These are phyloP conservation scores for Zaprionus lachaisei DNA, from an alignment of 1,140 invertebrate genomes.

Conservation along the genomic window DNA sequence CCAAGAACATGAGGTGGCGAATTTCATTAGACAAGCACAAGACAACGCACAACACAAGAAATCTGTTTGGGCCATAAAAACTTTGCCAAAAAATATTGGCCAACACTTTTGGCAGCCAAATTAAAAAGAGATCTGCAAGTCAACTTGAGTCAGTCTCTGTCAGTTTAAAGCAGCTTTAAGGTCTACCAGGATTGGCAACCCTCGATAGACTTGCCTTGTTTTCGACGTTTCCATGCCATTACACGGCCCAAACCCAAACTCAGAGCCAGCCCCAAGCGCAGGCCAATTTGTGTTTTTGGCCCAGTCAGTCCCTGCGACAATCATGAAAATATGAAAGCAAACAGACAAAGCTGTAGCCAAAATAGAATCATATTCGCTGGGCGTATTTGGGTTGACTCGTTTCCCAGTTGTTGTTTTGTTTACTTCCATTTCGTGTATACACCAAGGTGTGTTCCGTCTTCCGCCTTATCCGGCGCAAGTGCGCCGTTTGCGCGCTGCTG, in stretches of 20 bases:
- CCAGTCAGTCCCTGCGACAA: conserved; percentile 38
- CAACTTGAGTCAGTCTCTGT: background rate
- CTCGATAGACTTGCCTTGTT: conserved; percentile 20
- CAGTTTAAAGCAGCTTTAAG: conserved; percentile 41
- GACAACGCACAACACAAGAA: conserved; percentile 35
- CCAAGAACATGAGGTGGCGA: conserved; percentile 50
- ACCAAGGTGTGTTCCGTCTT: conserved; percentile 55
- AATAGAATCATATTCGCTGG: conserved; percentile 62
- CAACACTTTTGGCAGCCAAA: conserved; percentile 63
- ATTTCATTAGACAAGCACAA: conserved; percentile 69
- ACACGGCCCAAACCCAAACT: conserved; percentile 19
- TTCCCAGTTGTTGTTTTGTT: conserved; percentile 46
- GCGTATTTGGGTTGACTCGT: conserved; percentile 33
- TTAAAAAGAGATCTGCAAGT: conserved; percentile 54
- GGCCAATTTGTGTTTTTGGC: conserved; percentile 56
- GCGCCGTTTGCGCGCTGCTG: conserved; percentile 15
- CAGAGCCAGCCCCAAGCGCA: conserved; percentile 24
- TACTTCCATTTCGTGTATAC: conserved; percentile 46
- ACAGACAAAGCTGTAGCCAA: conserved; percentile 52
- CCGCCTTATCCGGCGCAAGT: background rate
- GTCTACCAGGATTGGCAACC: conserved; percentile 11
- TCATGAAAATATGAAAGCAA: conserved; percentile 64
- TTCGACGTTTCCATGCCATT: conserved; percentile 53
- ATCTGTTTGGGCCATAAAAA: conserved; percentile 74
- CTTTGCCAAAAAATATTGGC: conserved; percentile 67